Conservation (phyloP, 2,113 vertebrate genomes). For the Hippocampus abdominalis region DNA sequence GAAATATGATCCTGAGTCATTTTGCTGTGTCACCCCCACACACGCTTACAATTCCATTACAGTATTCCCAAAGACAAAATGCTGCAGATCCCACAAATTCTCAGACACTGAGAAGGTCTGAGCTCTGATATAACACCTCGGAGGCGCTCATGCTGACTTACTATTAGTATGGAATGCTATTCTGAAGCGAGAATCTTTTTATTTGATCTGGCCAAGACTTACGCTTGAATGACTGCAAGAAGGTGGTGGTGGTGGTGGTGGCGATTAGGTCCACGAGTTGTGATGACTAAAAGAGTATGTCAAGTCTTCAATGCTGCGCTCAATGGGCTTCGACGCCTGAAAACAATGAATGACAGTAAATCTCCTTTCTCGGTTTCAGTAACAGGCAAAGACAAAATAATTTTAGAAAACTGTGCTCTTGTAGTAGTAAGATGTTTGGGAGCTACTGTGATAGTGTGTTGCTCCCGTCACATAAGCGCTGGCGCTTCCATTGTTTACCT, state of each 20-base stretch:
- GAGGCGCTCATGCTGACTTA: conserved; percentile 48
- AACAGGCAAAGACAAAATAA: no score
- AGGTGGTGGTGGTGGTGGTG: conserved; percentile 41
- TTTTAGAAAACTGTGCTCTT: not conserved
- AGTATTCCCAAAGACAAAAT: conserved; percentile 3
- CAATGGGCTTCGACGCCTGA: conserved; percentile 71
- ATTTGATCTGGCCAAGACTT: conserved; percentile 81
- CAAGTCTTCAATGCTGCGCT: conserved; percentile 86
- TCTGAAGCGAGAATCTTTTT: conserved; percentile 73
- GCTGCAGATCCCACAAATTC: conserved; percentile 36
- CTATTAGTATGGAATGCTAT: conserved; percentile 66
- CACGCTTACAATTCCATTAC: conserved; percentile 3
- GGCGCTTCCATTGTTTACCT: conserved; percentile 12
- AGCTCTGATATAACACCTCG: conserved; percentile 59
- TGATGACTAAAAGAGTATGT: conserved; percentile 81
- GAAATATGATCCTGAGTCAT: conserved; percentile 71
- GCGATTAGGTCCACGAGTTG: conserved; percentile 83
- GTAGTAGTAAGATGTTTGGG: conserved; percentile 25
- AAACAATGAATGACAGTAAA: conserved; percentile 8
- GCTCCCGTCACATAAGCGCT: conserved; percentile 16
- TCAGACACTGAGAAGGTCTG: conserved; percentile 37
- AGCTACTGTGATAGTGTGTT: conserved; percentile 28
- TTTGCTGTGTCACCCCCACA: conserved; percentile 24
- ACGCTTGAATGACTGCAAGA: conserved; percentile 84
- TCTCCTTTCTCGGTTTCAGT: no score